Conservation (phyloP, 2,113 vertebrate genomes). For the Dromas ardeola region DNA sequence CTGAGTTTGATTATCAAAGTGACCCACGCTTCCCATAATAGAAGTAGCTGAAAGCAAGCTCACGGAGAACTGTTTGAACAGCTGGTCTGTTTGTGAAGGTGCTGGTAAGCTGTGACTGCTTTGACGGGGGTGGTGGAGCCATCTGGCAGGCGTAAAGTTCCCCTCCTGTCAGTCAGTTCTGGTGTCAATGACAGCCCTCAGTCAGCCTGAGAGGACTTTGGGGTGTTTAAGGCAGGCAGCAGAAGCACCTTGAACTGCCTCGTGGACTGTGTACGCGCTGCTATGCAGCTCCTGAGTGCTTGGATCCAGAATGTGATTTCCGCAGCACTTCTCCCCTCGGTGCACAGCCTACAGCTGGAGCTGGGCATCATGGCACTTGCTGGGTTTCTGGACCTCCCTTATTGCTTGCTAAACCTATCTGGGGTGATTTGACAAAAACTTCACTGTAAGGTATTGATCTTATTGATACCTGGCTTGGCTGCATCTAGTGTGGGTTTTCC, state of each 20-base stretch:
- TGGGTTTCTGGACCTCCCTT: not conserved
- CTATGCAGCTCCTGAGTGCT: not conserved
- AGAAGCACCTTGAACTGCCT: not conserved
- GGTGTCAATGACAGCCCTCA: not conserved
- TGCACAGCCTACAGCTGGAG: not conserved
- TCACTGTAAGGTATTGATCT: not conserved
- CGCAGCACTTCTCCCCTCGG: not conserved
- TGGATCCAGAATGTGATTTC: not conserved
- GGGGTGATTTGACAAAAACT: not conserved
- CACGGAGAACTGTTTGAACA: not conserved
- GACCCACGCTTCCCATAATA: not conserved
- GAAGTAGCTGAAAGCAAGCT: not conserved
- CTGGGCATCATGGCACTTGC: not conserved
- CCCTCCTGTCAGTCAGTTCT: not conserved
- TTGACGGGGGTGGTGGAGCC: rapidly evolving
- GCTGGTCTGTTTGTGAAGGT: not conserved
- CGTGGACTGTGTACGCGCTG: rapidly evolving
- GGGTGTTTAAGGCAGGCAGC: not conserved
- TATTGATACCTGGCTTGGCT: not conserved
- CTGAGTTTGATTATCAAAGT: not conserved
- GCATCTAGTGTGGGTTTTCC: not conserved
- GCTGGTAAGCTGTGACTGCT: not conserved
- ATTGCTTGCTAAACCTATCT: not conserved
- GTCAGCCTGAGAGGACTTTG: not conserved
- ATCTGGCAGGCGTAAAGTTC: not conserved